Evolutionary conservation across 2,888 invertebrate species (phyloP).

Genomic region (Mimumesa dahlbomi): DNA sequence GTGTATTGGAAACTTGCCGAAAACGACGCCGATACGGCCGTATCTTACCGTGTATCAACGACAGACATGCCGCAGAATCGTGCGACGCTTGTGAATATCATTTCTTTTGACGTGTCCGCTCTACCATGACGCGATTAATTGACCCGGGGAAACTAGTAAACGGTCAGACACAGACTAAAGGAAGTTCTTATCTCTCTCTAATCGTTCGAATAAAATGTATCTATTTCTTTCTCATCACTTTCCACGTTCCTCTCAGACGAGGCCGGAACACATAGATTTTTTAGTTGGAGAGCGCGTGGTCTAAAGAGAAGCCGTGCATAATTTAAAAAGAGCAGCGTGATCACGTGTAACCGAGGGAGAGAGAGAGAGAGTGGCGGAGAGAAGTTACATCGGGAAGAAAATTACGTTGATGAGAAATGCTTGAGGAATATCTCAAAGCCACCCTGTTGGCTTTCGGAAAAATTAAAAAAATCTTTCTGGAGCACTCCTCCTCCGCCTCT

Average conservation of each 20-base stretch:
- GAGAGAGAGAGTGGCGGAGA: conserved; percentile 6
- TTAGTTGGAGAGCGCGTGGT: conserved; percentile 11
- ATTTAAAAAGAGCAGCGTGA: no score
- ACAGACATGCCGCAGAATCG: no score
- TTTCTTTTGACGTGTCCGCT: conserved; percentile 25
- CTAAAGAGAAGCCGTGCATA: conserved; percentile 38
- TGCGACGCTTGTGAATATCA: conserved; percentile 22
- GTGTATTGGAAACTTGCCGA: neutral
- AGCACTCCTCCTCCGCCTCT: neutral
- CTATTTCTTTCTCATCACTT: conserved; percentile 42
- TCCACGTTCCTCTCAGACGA: conserved; percentile 4
- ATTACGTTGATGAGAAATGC: conserved; percentile 45
- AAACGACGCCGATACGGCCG: neutral
- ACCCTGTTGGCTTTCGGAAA: conserved; percentile 15
- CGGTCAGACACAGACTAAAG: conserved; percentile 12
- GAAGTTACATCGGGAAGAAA: conserved; percentile 44
- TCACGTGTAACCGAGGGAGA: no score
- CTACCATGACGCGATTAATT: conserved; percentile 31
- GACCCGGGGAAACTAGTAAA: conserved; percentile 25
- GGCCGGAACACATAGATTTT: neutral
- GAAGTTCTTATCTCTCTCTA: neutral
- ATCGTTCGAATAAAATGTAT: conserved; percentile 1
- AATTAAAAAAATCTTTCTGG: conserved; percentile 32
- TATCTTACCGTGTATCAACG: no score
- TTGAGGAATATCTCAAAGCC: conserved; percentile 32